Evolutionary conservation across 2,113 vertebrate species (phyloP).

Genomic region (Cariama cristata): DNA sequence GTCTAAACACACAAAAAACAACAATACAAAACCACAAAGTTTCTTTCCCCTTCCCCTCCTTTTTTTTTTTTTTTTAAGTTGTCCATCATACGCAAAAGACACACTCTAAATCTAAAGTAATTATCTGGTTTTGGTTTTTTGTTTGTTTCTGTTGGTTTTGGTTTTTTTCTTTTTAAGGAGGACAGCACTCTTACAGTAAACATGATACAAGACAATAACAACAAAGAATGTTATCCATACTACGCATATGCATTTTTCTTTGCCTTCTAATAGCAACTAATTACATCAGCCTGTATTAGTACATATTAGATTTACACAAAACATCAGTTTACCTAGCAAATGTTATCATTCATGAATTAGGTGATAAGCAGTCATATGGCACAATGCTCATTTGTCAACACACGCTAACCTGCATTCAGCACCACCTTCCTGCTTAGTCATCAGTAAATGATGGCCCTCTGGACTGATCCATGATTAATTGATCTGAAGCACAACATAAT

Average conservation of each 20-base stretch:
- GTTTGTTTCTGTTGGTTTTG: no score
- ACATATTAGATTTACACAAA: not conserved
- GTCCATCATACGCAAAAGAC: not conserved
- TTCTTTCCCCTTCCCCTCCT: not conserved
- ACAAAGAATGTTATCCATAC: not conserved
- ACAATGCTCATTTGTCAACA: not conserved
- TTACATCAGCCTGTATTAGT: accelerated
- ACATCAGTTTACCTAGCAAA: not conserved
- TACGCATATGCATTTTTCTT: accelerated
- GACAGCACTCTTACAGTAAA: not conserved
- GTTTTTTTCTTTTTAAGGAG: not conserved
- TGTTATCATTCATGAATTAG: not conserved
- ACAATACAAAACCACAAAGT: not conserved
- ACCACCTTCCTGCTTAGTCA: not conserved
- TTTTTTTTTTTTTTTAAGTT: not conserved
- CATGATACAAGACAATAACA: not conserved
- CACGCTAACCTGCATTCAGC: not conserved
- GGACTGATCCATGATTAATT: not conserved
- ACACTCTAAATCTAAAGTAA: not conserved
- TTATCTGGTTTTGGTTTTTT: not conserved
- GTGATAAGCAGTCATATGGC: not conserved
- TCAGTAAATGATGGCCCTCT: accelerated
- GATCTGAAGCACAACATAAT: not conserved
- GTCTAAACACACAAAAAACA: not conserved
- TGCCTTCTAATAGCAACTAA: not conserved